Base-by-base conservation (phyloP, 2,888 invertebrate species). In the Teleogryllus oceanicus region DNA sequence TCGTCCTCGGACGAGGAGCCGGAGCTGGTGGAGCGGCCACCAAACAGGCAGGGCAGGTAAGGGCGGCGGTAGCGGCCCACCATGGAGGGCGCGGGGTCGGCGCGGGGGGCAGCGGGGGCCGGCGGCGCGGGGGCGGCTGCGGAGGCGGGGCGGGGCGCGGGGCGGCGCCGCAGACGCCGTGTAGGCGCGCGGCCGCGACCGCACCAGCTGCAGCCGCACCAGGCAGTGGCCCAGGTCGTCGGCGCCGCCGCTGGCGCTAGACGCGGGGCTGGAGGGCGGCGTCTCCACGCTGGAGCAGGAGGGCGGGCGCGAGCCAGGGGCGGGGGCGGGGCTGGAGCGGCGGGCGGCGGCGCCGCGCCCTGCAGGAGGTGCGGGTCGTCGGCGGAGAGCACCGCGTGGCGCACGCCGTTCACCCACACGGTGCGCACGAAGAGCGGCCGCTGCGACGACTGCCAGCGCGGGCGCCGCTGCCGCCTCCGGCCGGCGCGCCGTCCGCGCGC, bases 331-430 rank as follows among this genome's bases (percentile, higher is more conserved):
- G 93, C 74, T 75, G 75, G 20, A 78, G 75, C 62, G 80, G 78
- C n/a, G 78, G 79, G 24, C 51, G 77, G 75, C n/a, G 80, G 75
- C 79, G 51, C 75, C 75, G 83, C 2, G 4, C 13, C 13, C 4
- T 62, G n/a, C 62, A 18, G 62, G 16, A 62, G n/a, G n/a, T 87
- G 82, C 11, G 89, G 92, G 86, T 93, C 93, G 87, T 92, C 91
- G 81, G 90, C 88, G 11, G 91, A 89, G 78, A 94, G 88, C 78
- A 94, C 90, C 21, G 92, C 93, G 88, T 92, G 92, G 83, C 93
- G 89, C 83, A 91, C 90, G 24, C 93, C 93, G 85, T 92, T 91
- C 81, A 92, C 90, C 94, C 94, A 95, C 79, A 90, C 87, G 0
- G 90, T 90, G 81, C 87, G 87, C 51, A 91, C 89, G 82, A 88